Evolutionary conservation across 64 coral and sea anemone species (phyloP), one percentile per base, ranked within the genome.

Genomic region (Porites australiensis): DNA sequence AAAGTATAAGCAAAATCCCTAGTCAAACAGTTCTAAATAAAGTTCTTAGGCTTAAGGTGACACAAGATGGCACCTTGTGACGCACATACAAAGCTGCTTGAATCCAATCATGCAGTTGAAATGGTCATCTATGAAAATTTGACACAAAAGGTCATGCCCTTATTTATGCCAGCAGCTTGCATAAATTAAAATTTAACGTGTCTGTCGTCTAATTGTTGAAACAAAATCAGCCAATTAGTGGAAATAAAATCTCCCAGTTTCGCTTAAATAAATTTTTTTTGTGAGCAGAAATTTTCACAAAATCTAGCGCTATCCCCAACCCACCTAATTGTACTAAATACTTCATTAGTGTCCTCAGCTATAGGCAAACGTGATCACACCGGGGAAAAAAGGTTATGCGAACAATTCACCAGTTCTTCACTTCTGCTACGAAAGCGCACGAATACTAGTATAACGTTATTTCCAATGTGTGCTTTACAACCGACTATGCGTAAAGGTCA

Each of bases 341-440:
- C 60, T 63, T 63, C 60, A 63, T 63, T 63, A 63, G 60, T 63
- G 60, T 63, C 60, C 60, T 63, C 60, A 63, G 60, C 60, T 63
- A 16, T 63, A 63, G 60, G 60, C 16, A 63, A 2, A 63, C 60
- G 60, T 63, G 2, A 63, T 63, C 60, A 63, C 60, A 63, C 60
- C 27, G 60, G 2, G 2, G 60, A 2, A 63, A n/a, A 63, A 63
- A 63, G 1, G 60, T 63, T 63, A 63, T 63, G 60, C 60, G 60
- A 63, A 63, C 60, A 63, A 63, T 63, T 63, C 16, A 63, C 60
- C 0, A 63, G 60, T 63, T 63, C 60, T 63, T 63, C 60, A 63
- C 1, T 63, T 16, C 60, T 63, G 60, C 60, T 2, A 63, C 60
- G 60, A 63, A 63, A 63, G 2, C 60, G 60, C 60, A 16, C 16